Evolutionary conservation across 2,888 invertebrate species (phyloP).

Genomic region (Cistogaster globosa): DNA sequence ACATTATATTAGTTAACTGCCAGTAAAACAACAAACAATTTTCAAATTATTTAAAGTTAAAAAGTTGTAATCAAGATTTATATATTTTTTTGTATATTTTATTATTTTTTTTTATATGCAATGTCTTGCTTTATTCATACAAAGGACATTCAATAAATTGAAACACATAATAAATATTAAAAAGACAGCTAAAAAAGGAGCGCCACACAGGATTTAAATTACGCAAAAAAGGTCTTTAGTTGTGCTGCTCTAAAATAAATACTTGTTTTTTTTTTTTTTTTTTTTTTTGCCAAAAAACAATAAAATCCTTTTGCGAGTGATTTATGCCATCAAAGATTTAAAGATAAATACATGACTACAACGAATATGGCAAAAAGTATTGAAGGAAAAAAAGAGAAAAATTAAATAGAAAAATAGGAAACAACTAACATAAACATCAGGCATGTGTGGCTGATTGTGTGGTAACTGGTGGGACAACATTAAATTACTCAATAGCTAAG

Average conservation of each 20-base stretch:
- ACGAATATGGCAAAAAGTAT: constrained; percentile 3
- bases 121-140: constrained; percentile 23
- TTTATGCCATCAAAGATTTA: constrained; percentile 76
- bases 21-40: constrained; percentile 21
- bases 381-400: constrained; percentile 7
- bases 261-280: constrained; percentile 3
- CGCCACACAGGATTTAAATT: neutral
- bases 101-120: constrained; percentile 38
- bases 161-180: constrained; percentile 42
- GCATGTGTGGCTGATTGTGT: constrained; percentile 45
- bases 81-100: constrained; percentile 35
- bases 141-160: constrained; percentile 64
- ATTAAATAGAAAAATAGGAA: constrained; percentile 22
- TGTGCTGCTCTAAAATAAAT: constrained; percentile 51
- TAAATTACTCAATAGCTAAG: neutral
- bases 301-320: constrained; percentile 74
- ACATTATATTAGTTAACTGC: neutral
- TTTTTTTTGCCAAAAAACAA: constrained; percentile 44
- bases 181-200: neutral
- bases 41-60: constrained; percentile 68
- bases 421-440: constrained; percentile 43
- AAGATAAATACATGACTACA: constrained; percentile 56
- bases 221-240: constrained; percentile 29
- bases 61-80: constrained; percentile 70
- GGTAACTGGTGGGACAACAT: neutral